phyloP scores from a whole-genome alignment of 2,888 invertebrate genomes.

The Melieria omissa region DNA sequence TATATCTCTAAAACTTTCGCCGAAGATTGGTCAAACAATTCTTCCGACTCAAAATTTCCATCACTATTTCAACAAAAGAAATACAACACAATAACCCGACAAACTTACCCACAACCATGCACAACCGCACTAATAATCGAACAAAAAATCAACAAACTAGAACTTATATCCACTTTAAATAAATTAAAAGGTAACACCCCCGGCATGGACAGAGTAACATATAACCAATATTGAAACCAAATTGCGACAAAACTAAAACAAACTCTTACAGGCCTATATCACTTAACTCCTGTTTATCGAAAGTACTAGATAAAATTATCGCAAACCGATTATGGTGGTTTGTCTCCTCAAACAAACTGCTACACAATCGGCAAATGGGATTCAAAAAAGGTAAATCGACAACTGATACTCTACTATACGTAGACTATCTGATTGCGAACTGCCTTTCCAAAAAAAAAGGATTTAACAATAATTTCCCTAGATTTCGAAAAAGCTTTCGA shows the following conservation, averaged over 20 bases:
- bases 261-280: conserved; percentile 3
- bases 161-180: background rate
- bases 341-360: background rate
- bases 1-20: background rate
- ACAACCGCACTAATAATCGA: background rate
- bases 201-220: background rate
- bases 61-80: conserved; percentile 5
- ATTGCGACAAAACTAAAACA: background rate
- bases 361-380: background rate
- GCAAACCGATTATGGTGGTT: background rate
- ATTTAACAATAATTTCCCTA: background rate
- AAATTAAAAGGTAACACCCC: background rate
- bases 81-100: background rate
- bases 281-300: background rate
- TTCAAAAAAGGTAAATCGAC: background rate
- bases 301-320: background rate
- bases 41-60: conserved; percentile 1
- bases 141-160: background rate
- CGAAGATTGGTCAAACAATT: conserved; percentile 1
- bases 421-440: background rate
- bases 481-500: no score
- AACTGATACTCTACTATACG: background rate
- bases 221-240: background rate
- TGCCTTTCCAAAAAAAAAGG: conserved; percentile 1
- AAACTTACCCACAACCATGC: background rate